These are phyloP conservation scores for Drosophila bipectinata DNA, from an alignment of 1,140 invertebrate species.

Conservation along the genomic window DNA sequence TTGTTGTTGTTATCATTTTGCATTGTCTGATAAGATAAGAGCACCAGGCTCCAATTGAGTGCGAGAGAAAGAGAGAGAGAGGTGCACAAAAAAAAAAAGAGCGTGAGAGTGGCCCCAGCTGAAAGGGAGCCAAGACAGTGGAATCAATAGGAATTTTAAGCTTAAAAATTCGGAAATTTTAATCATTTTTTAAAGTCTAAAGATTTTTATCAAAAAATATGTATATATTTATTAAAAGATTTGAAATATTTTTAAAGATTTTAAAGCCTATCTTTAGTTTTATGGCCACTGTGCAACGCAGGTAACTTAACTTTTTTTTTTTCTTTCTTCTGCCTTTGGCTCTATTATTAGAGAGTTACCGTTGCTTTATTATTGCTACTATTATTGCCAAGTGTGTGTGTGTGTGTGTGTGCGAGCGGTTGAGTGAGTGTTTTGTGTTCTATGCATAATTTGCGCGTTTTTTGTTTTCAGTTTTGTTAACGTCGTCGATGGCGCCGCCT, in stretches of 20 bases:
- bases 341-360: slow-evolving; percentile 81
- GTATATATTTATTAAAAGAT: not conserved
- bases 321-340: slow-evolving; percentile 44
- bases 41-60: slow-evolving; percentile 18
- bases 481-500: slow-evolving; percentile 70
- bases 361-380: slow-evolving; percentile 76
- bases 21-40: slow-evolving; percentile 35
- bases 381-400: slow-evolving; percentile 44
- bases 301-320: slow-evolving; percentile 22
- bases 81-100: slow-evolving; percentile 4
- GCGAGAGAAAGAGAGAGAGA: slow-evolving; percentile 22
- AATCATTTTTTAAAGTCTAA: not conserved
- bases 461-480: slow-evolving; percentile 81
- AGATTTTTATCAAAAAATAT: not conserved
- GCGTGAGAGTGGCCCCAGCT: slow-evolving; percentile 48
- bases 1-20: slow-evolving; percentile 23
- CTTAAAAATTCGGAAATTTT: not conserved
- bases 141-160: not conserved
- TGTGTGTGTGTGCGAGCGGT: slow-evolving; percentile 13
- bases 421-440: slow-evolving; percentile 52
- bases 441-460: slow-evolving; percentile 79
- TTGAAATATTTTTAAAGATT: not conserved
- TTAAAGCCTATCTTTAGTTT: not conserved
- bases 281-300: not conserved
- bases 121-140: slow-evolving; percentile 8